These are phyloP conservation scores for Cyprinodon diabolis DNA, from an alignment of 2,797 vertebrate genomes.

Conservation along the genomic window DNA sequence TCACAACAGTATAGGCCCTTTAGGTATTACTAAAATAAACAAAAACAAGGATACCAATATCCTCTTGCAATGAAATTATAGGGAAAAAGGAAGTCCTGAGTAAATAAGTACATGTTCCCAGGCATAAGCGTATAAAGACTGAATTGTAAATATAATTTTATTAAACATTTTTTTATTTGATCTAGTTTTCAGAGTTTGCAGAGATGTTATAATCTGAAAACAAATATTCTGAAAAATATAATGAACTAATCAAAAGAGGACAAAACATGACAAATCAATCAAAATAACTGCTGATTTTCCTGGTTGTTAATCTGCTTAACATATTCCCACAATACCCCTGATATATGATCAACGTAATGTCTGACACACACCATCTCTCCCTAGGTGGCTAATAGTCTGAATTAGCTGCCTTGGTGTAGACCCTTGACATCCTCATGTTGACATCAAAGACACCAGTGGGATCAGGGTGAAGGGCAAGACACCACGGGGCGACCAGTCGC, in stretches of 20 bases:
- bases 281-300: neutral
- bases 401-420: conserved; percentile 29
- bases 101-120: too few relatives aligned
- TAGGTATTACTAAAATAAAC: too few relatives aligned
- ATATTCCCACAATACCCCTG: conserved; percentile 4
- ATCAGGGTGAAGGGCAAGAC: neutral
- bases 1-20: too few relatives aligned
- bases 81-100: too few relatives aligned
- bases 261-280: neutral
- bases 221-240: neutral
- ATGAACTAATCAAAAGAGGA: neutral
- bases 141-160: too few relatives aligned
- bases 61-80: too few relatives aligned
- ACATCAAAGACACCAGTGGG: neutral
- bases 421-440: conserved; percentile 40
- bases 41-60: too few relatives aligned
- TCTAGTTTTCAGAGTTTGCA: too few relatives aligned
- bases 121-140: too few relatives aligned
- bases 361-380: conserved; percentile 35
- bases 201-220: neutral
- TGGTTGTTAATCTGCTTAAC: conserved; percentile 8
- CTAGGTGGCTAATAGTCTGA: conserved; percentile 32
- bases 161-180: too few relatives aligned
- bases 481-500: conserved; percentile 8
- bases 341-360: conserved; percentile 41